A percentile compares a stretch with the other conserved stretches of the same genome.
These are phyloP conservation scores for Collichthys lucidus DNA, from an alignment of 2,113 vertebrate species.

Conservation along the genomic window DNA sequence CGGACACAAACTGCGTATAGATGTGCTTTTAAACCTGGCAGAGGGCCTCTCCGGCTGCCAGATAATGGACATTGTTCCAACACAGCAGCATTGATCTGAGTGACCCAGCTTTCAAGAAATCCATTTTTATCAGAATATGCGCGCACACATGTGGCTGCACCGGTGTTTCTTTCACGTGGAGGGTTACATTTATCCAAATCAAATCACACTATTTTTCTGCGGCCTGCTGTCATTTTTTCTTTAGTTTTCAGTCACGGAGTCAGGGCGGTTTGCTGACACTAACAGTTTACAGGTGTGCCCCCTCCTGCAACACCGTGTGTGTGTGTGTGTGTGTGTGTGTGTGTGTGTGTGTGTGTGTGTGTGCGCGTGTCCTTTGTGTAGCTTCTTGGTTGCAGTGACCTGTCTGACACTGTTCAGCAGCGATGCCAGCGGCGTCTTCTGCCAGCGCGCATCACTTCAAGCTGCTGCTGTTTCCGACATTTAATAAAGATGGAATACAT, in stretches of 20 bases:
- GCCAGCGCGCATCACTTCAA: conserved; percentile 65
- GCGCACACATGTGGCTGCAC: conserved; percentile 45
- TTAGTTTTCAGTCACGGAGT: background rate
- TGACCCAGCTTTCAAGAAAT: conserved; percentile 75
- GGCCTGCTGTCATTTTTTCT: background rate
- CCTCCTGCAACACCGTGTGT: conserved; percentile 26
- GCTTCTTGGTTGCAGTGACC: conserved; percentile 66
- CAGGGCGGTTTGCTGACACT: conserved; percentile 30
- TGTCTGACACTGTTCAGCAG: conserved; percentile 60
- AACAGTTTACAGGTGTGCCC: conserved; percentile 32
- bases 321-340: conserved; percentile 1
- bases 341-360: too few relatives aligned
- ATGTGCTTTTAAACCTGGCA: conserved; percentile 16
- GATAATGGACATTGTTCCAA: conserved; percentile 66
- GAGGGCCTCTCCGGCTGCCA: conserved; percentile 20
- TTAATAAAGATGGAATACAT: conserved; percentile 24
- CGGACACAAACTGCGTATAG: background rate
- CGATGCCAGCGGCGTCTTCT: conserved; percentile 58
- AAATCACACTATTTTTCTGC: background rate
- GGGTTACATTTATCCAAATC: conserved; percentile 29
- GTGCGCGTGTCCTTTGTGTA: conserved; percentile 52
- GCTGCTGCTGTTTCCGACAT: conserved; percentile 31
- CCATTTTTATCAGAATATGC: conserved; percentile 59
- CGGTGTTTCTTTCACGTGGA: background rate
- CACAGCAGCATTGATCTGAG: conserved; percentile 69